Evolutionary conservation across 1,140 invertebrate species (phyloP), one percentile per base, ranked within the genome.

Genomic region (Proctacanthus coquilletti): DNA sequence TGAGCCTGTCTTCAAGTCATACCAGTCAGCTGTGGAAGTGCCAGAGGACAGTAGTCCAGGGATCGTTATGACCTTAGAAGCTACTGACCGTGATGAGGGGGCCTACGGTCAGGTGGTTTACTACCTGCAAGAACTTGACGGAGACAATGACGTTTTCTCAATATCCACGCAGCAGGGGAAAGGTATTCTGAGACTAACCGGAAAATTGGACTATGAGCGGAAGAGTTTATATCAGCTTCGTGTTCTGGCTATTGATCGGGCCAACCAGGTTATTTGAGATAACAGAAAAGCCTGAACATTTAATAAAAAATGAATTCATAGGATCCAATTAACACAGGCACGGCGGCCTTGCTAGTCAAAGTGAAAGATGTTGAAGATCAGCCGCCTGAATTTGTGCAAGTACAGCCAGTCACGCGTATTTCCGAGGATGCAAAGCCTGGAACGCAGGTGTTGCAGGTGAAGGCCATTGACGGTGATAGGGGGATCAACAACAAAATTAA

Each of bases 321-420:
- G 47, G 60, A 46, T 9, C 47, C 72, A 45, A 61, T 77, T 15
- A 84, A 85, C 49, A 89, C 85, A 1, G 87, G 83, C 15, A 88
- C 85, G 1, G 85, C 85, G 1, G 83, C 83, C 18, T 76, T 94
- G 44, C 60, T 94, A 42, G 72, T 93, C 1, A 84, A 89, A 63
- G 77, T 91, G 3, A 68, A 78, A 51, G 88, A 94, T 64, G 75
- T 87, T 14, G 85, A 89, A 63, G 88, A 94, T 56, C 82, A 87
- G 52, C 82, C 83, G 3, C 87, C 87, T 0, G 84, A 89, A 58
- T 94, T 92, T 63, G 75, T 89, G 18, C 70, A 78, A 31, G 84
- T 84, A 8, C 81, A 78, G 34, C 79, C 87, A 1, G 84, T 94
- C 15, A 84, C 84, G 1, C 71, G 84, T 48, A 77, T 94, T 25